A percentile compares a stretch with the other conserved stretches of the same genome.
phyloP scores from a whole-genome alignment of 2,113 vertebrate genomes.

The Phasianus colchicus region DNA sequence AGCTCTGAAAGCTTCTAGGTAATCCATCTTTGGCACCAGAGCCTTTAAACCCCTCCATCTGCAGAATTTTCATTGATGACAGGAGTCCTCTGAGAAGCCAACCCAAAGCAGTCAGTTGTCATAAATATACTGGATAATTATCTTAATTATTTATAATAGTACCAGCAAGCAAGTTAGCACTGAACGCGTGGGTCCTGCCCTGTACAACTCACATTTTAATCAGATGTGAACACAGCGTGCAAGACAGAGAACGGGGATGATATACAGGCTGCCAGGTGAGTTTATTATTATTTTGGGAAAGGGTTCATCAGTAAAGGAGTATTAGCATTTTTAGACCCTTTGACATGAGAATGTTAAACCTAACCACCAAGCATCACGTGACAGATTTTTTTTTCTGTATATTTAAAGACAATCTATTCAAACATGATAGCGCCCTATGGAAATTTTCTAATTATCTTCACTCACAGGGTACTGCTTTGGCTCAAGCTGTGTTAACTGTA shows the following conservation, averaged over 20 bases:
- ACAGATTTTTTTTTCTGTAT: background rate
- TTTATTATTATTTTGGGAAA: conserved; percentile 35
- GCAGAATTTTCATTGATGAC: conserved; percentile 51
- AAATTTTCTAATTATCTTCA: conserved; percentile 14
- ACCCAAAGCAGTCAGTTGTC: conserved; percentile 53
- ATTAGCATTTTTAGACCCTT: background rate
- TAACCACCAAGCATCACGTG: background rate
- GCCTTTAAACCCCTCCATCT: conserved; percentile 40
- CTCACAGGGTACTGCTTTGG: background rate
- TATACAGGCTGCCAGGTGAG: conserved; percentile 32
- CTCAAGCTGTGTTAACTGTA: background rate
- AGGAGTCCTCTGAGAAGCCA: conserved; percentile 34
- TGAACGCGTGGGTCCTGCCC: conserved; percentile 9
- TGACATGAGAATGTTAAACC: background rate
- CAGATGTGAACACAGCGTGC: background rate
- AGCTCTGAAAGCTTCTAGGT: conserved; percentile 58
- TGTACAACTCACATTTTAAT: conserved; percentile 50
- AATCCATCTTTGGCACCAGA: background rate
- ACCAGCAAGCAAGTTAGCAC: conserved; percentile 39
- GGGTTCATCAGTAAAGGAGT: background rate
- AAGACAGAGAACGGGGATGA: conserved; percentile 8
- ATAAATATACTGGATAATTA: conserved; percentile 61
- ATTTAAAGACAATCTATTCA: background rate
- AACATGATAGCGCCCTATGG: background rate
- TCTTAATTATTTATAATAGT: conserved; percentile 70